phyloP scores from a whole-genome alignment of 2,113 vertebrate genomes.

The Chroicocephalus ridibundus region DNA sequence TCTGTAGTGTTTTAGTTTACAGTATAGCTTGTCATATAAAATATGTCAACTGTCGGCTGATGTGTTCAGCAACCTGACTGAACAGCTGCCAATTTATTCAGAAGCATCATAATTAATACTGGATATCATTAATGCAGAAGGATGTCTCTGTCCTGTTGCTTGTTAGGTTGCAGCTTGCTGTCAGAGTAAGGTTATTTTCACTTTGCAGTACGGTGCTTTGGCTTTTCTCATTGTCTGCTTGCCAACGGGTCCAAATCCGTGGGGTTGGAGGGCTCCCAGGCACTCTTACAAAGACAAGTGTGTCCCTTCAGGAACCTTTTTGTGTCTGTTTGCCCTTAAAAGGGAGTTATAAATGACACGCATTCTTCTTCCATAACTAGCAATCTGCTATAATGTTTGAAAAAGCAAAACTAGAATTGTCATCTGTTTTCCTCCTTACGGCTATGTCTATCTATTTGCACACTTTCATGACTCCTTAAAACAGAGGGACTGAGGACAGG shows the following conservation, averaged over 20 bases:
- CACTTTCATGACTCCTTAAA: not conserved
- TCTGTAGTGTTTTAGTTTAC: not conserved
- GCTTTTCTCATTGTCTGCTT: not conserved
- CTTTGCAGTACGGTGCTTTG: not conserved
- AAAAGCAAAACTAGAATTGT: not conserved
- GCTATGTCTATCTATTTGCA: not conserved
- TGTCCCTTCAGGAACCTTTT: conserved; percentile 17
- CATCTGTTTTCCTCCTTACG: not conserved
- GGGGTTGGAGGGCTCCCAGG: not conserved
- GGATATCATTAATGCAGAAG: not conserved
- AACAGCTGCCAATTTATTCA: conserved; percentile 5
- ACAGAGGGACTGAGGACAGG: not conserved
- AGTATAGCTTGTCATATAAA: conserved; percentile 3
- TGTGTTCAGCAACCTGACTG: conserved; percentile 1
- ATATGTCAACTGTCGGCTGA: not conserved
- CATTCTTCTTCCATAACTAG: conserved; percentile 61
- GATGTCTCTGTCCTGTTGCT: not conserved
- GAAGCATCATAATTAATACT: not conserved
- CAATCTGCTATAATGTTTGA: not conserved
- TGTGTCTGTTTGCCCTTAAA: conserved; percentile 44
- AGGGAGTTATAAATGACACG: conserved; percentile 11
- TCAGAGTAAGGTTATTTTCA: not conserved
- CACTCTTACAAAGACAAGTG: not conserved
- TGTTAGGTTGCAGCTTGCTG: not conserved
- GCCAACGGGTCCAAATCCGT: not conserved